Percentiles rank a stretch among this genome's conserved stretches.
Evolutionary conservation across 2,797 vertebrate species (phyloP).

Genomic region (Myiotriccus ornatus): DNA sequence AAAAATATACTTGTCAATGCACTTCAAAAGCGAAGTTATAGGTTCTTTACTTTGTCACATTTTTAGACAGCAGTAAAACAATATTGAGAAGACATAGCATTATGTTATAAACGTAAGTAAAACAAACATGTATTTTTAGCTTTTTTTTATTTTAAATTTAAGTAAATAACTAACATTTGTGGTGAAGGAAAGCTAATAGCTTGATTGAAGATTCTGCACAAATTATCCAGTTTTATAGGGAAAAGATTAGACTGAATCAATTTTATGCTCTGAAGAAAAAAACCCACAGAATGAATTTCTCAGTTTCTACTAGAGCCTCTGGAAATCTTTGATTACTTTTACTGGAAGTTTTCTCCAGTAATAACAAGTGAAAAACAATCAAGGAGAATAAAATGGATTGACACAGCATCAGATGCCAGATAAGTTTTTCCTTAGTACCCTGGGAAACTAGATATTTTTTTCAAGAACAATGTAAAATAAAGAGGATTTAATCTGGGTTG

Average conservation of each 20-base stretch:
- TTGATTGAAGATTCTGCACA: not conserved
- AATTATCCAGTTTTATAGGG: not conserved
- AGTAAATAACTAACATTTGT: not conserved
- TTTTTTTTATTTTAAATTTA: not conserved
- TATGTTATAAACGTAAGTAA: slow-evolving; percentile 7
- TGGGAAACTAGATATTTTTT: not conserved
- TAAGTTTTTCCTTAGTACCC: not conserved
- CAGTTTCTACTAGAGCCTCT: not conserved
- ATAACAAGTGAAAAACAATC: not conserved
- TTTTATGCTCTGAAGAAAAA: not conserved
- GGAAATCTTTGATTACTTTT: not conserved
- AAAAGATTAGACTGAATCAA: not conserved
- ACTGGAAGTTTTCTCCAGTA: not conserved
- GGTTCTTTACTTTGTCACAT: not conserved
- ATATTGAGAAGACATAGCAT: not conserved
- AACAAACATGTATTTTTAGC: not conserved
- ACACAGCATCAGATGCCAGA: not conserved
- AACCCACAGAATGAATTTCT: not conserved
- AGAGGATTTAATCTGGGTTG: not conserved
- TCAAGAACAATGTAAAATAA: not conserved
- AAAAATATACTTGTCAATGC: not conserved
- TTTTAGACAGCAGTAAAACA: not conserved
- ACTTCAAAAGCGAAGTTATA: slow-evolving; percentile 20
- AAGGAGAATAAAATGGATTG: not conserved
- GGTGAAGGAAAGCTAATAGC: not conserved